Evolutionary conservation across 2,888 invertebrate species (phyloP).

Genomic region (Hyles lineata): DNA sequence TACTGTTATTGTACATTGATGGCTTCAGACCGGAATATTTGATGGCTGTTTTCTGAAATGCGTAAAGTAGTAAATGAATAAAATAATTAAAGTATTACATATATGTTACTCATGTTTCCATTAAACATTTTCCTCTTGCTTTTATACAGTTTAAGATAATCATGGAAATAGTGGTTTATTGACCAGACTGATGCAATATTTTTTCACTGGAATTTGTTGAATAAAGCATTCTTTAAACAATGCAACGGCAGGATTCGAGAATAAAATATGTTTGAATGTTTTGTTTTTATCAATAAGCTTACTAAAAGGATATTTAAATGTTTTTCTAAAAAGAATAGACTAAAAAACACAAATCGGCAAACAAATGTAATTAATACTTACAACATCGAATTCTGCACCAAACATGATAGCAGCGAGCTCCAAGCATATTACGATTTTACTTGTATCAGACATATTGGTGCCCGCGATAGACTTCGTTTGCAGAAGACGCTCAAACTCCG

Average conservation of each 20-base stretch:
- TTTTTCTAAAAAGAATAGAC: no score
- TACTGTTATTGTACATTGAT: slow-evolving; percentile 80
- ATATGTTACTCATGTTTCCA: no score
- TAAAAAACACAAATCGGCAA: background rate
- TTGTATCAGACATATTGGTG: slow-evolving; percentile 82
- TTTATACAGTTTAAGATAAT: no score
- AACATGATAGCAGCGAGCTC: slow-evolving; percentile 84
- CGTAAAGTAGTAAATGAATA: background rate
- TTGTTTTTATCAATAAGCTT: no score
- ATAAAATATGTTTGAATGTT: no score
- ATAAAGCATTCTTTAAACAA: no score
- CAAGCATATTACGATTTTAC: slow-evolving; percentile 85
- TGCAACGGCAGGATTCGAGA: no score
- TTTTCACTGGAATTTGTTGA: no score
- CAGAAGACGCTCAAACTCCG: slow-evolving; percentile 79
- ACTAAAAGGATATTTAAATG: no score
- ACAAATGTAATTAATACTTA: slow-evolving; percentile 48
- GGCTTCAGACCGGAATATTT: slow-evolving; percentile 85
- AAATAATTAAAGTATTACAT: background rate
- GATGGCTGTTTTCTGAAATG: slow-evolving; percentile 82
- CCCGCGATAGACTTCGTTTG: slow-evolving; percentile 74
- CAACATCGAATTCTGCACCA: slow-evolving; percentile 82
- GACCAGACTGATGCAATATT: no score
- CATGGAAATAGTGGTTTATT: no score
- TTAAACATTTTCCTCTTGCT: no score